Conservation (phyloP, 2,113 vertebrate species). For the Siphamia tubifer region DNA sequence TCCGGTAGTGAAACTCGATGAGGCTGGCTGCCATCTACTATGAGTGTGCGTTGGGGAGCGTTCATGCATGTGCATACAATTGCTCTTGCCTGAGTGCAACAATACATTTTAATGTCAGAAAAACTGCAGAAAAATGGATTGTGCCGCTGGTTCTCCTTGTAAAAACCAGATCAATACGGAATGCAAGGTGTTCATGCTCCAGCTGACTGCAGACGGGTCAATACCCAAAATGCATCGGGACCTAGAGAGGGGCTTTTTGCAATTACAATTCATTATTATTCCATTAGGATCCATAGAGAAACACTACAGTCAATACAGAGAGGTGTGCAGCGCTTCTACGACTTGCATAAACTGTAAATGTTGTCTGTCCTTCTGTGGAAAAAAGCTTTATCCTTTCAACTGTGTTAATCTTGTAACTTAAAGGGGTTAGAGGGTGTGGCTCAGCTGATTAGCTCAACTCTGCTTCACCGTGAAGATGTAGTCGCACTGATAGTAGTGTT, state of each 20-base stretch:
- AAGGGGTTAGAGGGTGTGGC: slow-evolving; percentile 40
- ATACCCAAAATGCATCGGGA: slow-evolving; percentile 39
- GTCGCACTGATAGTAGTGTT: slow-evolving; percentile 26
- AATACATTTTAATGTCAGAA: slow-evolving; percentile 35
- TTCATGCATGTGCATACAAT: background rate
- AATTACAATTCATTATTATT: slow-evolving; percentile 63
- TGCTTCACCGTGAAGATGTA: slow-evolving; percentile 19
- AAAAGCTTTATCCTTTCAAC: slow-evolving; percentile 1
- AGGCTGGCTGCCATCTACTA: background rate
- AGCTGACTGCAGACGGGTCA: slow-evolving; percentile 51
- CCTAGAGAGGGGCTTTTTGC: slow-evolving; percentile 29
- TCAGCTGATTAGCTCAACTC: slow-evolving; percentile 55
- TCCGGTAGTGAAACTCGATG: background rate
- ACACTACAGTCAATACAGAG: slow-evolving; percentile 15
- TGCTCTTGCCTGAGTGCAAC: background rate
- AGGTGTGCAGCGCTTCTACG: background rate
- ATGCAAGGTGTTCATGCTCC: slow-evolving; percentile 40
- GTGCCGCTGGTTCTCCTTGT: slow-evolving; percentile 7
- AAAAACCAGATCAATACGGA: slow-evolving; percentile 50
- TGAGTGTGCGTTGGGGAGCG: background rate
- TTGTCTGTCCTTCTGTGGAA: background rate
- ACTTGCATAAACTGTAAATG: slow-evolving; percentile 12
- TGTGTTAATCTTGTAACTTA: slow-evolving; percentile 52
- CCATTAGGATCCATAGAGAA: slow-evolving; percentile 45
- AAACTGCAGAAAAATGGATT: slow-evolving; percentile 1